Conservation (phyloP, 2,113 vertebrate genomes). For the Glaucomys volans region DNA sequence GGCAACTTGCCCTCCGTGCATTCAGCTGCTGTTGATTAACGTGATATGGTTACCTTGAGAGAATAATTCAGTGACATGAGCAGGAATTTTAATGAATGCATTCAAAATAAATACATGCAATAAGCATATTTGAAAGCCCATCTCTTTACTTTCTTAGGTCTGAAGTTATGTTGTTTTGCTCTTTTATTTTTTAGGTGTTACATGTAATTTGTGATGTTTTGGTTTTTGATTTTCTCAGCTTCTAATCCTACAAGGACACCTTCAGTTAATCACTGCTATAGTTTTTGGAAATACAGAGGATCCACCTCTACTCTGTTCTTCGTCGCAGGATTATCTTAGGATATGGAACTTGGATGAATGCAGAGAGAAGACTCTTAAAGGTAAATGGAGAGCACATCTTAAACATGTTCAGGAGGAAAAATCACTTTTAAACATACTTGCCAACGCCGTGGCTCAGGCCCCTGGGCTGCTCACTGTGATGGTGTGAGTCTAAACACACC, state of each 20-base stretch:
- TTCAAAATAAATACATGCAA: background rate
- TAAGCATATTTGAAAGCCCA: background rate
- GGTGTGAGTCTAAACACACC: accelerated
- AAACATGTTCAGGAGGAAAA: background rate
- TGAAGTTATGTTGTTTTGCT: background rate
- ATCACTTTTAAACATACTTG: accelerated
- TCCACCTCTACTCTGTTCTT: conserved; percentile 90
- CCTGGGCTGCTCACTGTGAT: too few species aligned
- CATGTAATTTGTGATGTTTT: background rate
- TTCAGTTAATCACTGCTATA: conserved; percentile 88
- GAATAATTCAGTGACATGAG: accelerated
- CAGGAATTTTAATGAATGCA: background rate
- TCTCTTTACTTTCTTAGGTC: background rate
- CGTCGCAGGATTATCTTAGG: conserved; percentile 90
- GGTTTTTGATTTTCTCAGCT: conserved; percentile 79
- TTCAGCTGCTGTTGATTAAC: accelerated
- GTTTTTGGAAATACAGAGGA: conserved; percentile 87
- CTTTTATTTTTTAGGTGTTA: background rate
- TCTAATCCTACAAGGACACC: conserved; percentile 90
- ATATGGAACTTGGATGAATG: conserved; percentile 91
- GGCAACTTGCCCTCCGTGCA: background rate
- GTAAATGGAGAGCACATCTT: conserved; percentile 76
- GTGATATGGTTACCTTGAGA: accelerated
- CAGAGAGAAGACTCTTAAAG: conserved; percentile 82
- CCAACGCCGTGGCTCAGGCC: accelerated